A percentile compares a stretch with the other conserved stretches of the same genome.
phyloP scores from a whole-genome alignment of 1,140 invertebrate species.

The Epicauta chinensis region DNA sequence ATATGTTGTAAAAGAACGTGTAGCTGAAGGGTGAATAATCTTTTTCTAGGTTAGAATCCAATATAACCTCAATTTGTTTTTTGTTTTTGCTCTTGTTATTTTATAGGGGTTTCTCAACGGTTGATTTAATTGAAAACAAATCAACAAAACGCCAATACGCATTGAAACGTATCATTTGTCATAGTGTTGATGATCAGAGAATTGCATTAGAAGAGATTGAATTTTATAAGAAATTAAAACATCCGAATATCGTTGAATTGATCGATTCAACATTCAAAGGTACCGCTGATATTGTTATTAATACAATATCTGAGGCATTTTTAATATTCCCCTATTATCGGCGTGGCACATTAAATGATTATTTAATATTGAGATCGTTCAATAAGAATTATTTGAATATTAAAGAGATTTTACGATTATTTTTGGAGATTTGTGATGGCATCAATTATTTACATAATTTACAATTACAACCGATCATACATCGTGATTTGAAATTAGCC shows the following conservation, averaged over 20 bases:
- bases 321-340: constrained; percentile 75
- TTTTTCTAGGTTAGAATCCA: background rate
- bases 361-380: constrained; percentile 55
- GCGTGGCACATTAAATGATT: constrained; percentile 69
- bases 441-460: constrained; percentile 68
- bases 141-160: constrained; percentile 67
- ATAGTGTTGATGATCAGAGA: constrained; percentile 71
- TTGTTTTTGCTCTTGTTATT: too few relatives aligned
- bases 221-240: constrained; percentile 62
- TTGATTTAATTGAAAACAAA: constrained; percentile 72
- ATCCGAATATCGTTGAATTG: constrained; percentile 72
- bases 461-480: constrained; percentile 67
- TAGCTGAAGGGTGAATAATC: constrained; percentile 71
- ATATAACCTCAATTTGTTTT: too few relatives aligned
- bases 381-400: constrained; percentile 57
- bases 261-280: constrained; percentile 61
- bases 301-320: constrained; percentile 66
- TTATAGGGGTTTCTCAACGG: constrained; percentile 77
- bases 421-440: constrained; percentile 69
- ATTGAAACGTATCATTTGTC: constrained; percentile 75
- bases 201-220: constrained; percentile 69
- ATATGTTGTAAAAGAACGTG: constrained; percentile 61
- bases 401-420: constrained; percentile 61
- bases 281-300: constrained; percentile 56
- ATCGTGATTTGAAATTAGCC: constrained; percentile 79